Evolutionary conservation across 2,888 invertebrate species (phyloP), one percentile per base, ranked within the genome.

Genomic region (Physocephala rufipes): DNA sequence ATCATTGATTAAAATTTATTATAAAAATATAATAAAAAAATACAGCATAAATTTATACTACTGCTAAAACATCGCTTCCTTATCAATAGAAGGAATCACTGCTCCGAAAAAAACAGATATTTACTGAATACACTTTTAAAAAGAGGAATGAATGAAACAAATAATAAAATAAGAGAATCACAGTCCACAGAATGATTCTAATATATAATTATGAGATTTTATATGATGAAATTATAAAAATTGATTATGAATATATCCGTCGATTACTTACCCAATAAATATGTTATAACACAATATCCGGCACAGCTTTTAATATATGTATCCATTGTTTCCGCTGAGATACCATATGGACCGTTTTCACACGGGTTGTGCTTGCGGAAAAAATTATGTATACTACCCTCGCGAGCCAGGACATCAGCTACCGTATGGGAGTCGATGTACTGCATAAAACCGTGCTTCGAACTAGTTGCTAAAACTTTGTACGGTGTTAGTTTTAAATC

Each of bases 211-310:
- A n/a, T n/a, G n/a, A n/a, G n/a, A n/a, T n/a, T n/a, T n/a, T n/a
- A n/a, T n/a, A n/a, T n/a, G n/a, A n/a, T n/a, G n/a, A n/a, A n/a
- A n/a, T n/a, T n/a, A 68, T 21, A 49, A 51, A 49, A 16, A 69
- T 24, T 63, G 21, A 0, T 21, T n/a, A 49, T n/a, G 59, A 19
- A 19, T 28, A 21, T 15, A 4, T 16, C 26, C 5, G 36, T 24
- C n/a, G 1, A 7, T 45, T 2, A 51, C 73, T 74, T 73, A 90
- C 90, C 90, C 66, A 99, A 88, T 49, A 99, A 87, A 87, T 99
- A 99, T 0, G 99, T 99, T 69, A 99, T 97, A 49, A 99, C 96
- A 85, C 97, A 98, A 86, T 99, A 99, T 0, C 99, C 99, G 55
- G 99, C 97, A 87, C 97, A 96, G 79, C 95, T 96, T 74, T 94